These are phyloP conservation scores for Lottia gigantea DNA, from an alignment of 2,888 invertebrate species.

Conservation along the genomic window DNA sequence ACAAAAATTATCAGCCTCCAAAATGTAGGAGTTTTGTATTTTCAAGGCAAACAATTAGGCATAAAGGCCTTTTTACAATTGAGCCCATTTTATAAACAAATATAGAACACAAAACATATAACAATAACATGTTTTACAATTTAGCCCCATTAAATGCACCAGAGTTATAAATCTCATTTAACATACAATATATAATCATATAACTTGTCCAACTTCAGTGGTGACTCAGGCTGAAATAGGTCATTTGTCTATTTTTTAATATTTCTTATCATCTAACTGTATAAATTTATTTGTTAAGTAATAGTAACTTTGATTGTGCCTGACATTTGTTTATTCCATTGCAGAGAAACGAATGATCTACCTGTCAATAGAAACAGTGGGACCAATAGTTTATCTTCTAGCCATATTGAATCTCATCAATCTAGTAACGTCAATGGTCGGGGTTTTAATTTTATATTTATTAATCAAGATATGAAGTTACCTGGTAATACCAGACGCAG, in stretches of 20 bases:
- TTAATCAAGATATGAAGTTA: slow-evolving; percentile 76
- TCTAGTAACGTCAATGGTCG: slow-evolving; percentile 19
- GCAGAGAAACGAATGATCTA: not conserved
- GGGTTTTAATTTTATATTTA: slow-evolving; percentile 71
- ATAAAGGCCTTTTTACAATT: not conserved
- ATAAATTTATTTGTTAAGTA: too few relatives aligned
- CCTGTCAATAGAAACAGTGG: not conserved
- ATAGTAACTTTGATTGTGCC: not conserved
- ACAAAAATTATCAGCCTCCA: slow-evolving; percentile 72
- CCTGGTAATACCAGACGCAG: slow-evolving; percentile 75
- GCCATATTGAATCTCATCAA: slow-evolving; percentile 11
- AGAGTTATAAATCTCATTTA: too few relatives aligned
- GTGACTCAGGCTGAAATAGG: too few relatives aligned
- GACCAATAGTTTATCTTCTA: slow-evolving; percentile 7
- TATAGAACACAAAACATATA: too few relatives aligned
- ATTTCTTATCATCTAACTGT: too few relatives aligned
- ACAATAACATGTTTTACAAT: too few relatives aligned
- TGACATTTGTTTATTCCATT: not conserved
- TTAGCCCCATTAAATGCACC: too few relatives aligned
- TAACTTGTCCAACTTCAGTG: too few relatives aligned
- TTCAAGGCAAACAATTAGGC: not conserved
- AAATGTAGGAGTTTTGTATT: slow-evolving; percentile 33
- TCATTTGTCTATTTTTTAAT: too few relatives aligned
- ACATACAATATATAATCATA: too few relatives aligned
- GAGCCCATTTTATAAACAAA: too few relatives aligned